Evolutionary conservation across 2,797 vertebrate genomes (phyloP), one percentile per base, ranked within the genome.

Genomic region (Morus bassanus): DNA sequence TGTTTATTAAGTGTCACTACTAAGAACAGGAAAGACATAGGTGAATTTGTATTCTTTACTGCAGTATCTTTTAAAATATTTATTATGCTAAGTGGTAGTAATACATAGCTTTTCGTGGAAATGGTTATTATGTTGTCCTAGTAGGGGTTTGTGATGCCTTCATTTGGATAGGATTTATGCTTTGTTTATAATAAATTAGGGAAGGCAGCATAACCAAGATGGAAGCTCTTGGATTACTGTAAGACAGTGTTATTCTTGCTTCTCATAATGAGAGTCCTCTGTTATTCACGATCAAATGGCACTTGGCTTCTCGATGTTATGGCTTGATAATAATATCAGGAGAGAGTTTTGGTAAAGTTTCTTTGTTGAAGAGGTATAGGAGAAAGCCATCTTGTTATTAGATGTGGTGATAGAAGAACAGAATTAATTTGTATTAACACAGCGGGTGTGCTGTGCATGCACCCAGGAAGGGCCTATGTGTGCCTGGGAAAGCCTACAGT

Each of bases 1-100:
- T 84, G 88, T 91, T 95, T 91, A 92, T 92, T 93, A 95, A 63
- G 51, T 73, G 61, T 89, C 79, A 76, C 82, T 88, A 21, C 79
- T 81, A 81, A 91, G 82, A 93, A 73, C 33, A 89, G 54, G 85
- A 59, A 93, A 88, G 75, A 53, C 63, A n/a, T 61, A 86, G 94
- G 91, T 95, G 92, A 84, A 91, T 92, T 96, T 88, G 61, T 92
- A 80, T 95, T 95, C 91, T 93, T 92, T 90, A 76, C 89, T 60
- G 35, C 46, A 86, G 59, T 75, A 81, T 75, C 0, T 0, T 95
- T 95, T 95, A 33, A 65, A 96, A 73, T 93, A 85, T 88, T 96
- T 83, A 94, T 94, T 94, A 76, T 84, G 65, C 65, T 96, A 94
- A 97, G 39, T 93, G 76, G 46, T 69, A 91, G 91, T 95, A 92